Evolutionary conservation across 2,113 vertebrate genomes (phyloP).

Genomic region (Eubucco bourcierii): DNA sequence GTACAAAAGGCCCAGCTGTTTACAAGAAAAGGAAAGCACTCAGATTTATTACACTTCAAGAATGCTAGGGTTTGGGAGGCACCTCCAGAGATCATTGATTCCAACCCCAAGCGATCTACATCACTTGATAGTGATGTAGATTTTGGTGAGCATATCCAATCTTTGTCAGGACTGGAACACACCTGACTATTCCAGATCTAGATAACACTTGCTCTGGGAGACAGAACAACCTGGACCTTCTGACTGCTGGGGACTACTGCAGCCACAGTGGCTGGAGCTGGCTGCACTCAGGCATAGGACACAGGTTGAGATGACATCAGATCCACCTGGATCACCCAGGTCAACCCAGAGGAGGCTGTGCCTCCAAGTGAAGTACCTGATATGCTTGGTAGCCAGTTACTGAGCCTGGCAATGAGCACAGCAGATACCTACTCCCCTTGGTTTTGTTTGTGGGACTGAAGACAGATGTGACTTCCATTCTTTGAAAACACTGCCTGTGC

Average conservation of each 20-base stretch:
- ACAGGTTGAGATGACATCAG: not conserved
- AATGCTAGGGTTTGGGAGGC: no score
- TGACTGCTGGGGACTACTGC: not conserved
- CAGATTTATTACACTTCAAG: not conserved
- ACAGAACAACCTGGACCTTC: not conserved
- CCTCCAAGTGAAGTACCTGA: not conserved
- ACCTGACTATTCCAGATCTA: not conserved
- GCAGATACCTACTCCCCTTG: not conserved
- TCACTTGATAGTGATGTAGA: not conserved
- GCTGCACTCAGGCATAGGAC: not conserved
- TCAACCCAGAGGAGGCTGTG: not conserved
- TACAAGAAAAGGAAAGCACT: not conserved
- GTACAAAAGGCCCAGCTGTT: not conserved
- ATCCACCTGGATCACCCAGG: no score
- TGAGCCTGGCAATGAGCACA: not conserved
- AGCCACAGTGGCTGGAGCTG: not conserved
- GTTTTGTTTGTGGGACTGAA: not conserved
- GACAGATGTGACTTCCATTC: not conserved
- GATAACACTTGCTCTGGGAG: not conserved
- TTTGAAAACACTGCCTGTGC: not conserved
- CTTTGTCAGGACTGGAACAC: not conserved
- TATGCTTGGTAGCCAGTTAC: not conserved
- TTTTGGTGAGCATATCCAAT: not conserved
- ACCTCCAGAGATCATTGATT: no score
- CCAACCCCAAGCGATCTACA: no score